A percentile compares a stretch with the other conserved stretches of the same genome.
These are phyloP conservation scores for Chlorops oryzae DNA, from an alignment of 1,140 invertebrate genomes.

Conservation along the genomic window DNA sequence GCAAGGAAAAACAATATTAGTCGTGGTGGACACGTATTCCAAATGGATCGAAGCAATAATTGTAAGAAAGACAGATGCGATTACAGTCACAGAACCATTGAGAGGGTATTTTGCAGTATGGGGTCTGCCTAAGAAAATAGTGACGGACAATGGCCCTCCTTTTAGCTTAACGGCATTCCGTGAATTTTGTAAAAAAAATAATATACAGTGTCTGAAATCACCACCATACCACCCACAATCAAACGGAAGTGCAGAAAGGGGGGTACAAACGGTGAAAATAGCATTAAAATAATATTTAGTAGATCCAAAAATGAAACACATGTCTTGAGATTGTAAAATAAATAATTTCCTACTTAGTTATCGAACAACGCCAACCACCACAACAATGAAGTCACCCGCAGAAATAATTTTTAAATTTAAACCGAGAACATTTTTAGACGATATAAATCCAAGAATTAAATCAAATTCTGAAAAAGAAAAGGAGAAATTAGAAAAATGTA, in stretches of 20 bases:
- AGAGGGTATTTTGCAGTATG: not conserved
- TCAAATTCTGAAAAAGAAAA: too few species aligned
- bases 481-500: too few species aligned
- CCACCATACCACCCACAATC: conserved; percentile 6
- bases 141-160: conserved; percentile 10
- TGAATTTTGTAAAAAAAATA: conserved; percentile 7
- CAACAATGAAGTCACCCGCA: conserved; percentile 3
- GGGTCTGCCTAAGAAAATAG: conserved; percentile 4
- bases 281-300: conserved; percentile 6
- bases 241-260: conserved; percentile 9
- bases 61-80: conserved; percentile 4
- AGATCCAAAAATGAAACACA: conserved; percentile 1
- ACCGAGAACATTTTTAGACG: conserved; percentile 5
- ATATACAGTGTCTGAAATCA: conserved; percentile 2
- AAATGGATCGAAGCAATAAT: conserved; percentile 10
- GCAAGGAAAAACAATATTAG: conserved; percentile 5
- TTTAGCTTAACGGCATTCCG: conserved; percentile 8
- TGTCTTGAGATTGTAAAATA: conserved; percentile 8
- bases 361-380: conserved; percentile 5
- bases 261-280: conserved; percentile 8
- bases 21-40: conserved; percentile 10
- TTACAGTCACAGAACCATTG: not conserved
- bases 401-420: conserved; percentile 9
- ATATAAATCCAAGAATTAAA: conserved; percentile 3
- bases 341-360: conserved; percentile 13